Conservation (phyloP, 2,113 vertebrate genomes). For the Octodon degus region DNA sequence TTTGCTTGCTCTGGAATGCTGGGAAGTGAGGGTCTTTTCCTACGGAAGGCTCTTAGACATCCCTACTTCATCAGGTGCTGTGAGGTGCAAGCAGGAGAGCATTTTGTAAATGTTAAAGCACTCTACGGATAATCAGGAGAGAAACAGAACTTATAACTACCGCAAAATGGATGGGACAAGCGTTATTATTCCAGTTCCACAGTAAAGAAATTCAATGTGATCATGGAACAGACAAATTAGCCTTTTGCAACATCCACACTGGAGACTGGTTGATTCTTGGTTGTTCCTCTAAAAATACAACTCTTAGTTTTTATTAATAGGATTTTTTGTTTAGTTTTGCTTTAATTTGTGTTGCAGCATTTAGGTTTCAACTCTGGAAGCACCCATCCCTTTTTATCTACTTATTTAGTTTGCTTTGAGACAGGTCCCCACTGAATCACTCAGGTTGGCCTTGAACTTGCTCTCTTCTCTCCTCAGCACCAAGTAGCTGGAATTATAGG, state of each 20-base stretch:
- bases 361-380: not conserved
- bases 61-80: not conserved
- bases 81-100: slow-evolving; percentile 30
- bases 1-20: not conserved
- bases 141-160: not conserved
- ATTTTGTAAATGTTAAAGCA: slow-evolving; percentile 29
- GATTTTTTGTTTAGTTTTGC: not conserved
- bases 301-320: not conserved
- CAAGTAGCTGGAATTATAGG: not conserved
- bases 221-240: not conserved
- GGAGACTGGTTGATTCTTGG: no score
- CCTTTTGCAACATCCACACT: not conserved
- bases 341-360: not conserved
- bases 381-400: not conserved
- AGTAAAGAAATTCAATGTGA: not conserved
- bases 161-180: not conserved
- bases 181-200: not conserved
- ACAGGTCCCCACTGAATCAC: not conserved
- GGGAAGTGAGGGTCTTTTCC: not conserved
- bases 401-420: not conserved
- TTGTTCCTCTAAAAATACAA: not conserved
- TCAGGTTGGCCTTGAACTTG: not conserved
- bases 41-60: not conserved
- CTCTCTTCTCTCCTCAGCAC: not conserved
- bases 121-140: not conserved